Conservation (phyloP, 2,888 invertebrate genomes). For the Panopea generosa region DNA sequence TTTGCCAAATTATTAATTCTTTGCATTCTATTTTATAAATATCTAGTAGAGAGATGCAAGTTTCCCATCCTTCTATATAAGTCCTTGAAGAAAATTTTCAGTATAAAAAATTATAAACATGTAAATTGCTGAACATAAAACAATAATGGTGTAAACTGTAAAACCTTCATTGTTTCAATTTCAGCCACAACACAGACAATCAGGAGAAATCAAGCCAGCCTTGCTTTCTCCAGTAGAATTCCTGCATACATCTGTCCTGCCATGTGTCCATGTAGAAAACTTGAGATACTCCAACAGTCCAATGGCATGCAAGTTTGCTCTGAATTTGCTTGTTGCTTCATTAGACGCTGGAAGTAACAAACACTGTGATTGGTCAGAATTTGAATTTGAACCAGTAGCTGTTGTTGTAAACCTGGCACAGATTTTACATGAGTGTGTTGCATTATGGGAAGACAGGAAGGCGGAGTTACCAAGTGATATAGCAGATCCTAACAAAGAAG, state of each 20-base stretch:
- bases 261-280: slow-evolving; percentile 18
- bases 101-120: too few species aligned
- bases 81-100: too few species aligned
- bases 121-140: too few species aligned
- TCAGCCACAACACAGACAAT: neutral
- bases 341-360: slow-evolving; percentile 24
- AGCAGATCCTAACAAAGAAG: neutral
- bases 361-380: slow-evolving; percentile 34
- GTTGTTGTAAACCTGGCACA: slow-evolving; percentile 39
- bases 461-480: neutral
- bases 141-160: too few species aligned
- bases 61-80: too few species aligned
- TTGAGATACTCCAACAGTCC: neutral
- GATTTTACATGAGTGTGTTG: slow-evolving; percentile 46
- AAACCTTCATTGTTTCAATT: too few species aligned
- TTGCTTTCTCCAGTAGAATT: slow-evolving; percentile 36
- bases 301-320: slow-evolving; percentile 39
- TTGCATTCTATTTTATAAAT: too few species aligned
- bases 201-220: neutral
- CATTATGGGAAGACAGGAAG: slow-evolving; percentile 20
- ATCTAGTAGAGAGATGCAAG: too few species aligned
- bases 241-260: slow-evolving; percentile 15
- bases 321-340: slow-evolving; percentile 20
- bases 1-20: too few species aligned
- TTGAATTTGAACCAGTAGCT: slow-evolving; percentile 39